Evolutionary conservation across 2,113 vertebrate species (phyloP), one percentile per base, ranked within the genome.

Genomic region (Oryzias javanicus): DNA sequence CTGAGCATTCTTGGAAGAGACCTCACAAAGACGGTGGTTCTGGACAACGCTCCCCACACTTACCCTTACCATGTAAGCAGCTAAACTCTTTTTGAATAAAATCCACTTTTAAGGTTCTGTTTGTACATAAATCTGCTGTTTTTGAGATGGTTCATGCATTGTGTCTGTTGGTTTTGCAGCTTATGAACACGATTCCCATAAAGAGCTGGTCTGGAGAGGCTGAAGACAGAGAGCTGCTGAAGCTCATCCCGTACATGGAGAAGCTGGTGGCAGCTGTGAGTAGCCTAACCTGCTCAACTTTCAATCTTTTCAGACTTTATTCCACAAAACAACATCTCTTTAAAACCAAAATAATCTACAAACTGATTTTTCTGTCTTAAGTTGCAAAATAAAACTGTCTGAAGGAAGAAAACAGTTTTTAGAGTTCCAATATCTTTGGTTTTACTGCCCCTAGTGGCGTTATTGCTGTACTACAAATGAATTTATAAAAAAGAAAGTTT

Each of bases 21-120:
- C 60, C 78, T 92, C 51, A 64, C 88, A 40, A 94, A 92, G 81
- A 92, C 72, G 0, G 92, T 94, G 52, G 88, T 93, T 41, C 69
- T 95, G 86, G 93, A 93, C 80, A 89, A 93, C 14, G 67, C 80
- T 0, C 87, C 90, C 5, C 90, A 94, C 72, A 92, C 91, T 1
- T 91, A 93, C 74, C 91, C 93, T 0, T 85, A 90, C 55, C 91
- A 94, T 24, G 93, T 94, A 79, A 63, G 84, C 20, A 19, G n/a
- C n/a, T n/a, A 4, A 7, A 5, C 15, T 27, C 3, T 25, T 24
- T 25, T 35, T 35, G 1, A 35, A 35, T 35, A 35, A 35, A 35
- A 35, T 35, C 29, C 6, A 35, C 29, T 35, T 35, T 35, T 3
- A 35, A 12, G 35, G 35, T 35, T 35, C 10, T 35, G 12, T 8